Evolutionary conservation across 2,797 vertebrate genomes (phyloP).

Genomic region (Neomorphus geoffroyi): DNA sequence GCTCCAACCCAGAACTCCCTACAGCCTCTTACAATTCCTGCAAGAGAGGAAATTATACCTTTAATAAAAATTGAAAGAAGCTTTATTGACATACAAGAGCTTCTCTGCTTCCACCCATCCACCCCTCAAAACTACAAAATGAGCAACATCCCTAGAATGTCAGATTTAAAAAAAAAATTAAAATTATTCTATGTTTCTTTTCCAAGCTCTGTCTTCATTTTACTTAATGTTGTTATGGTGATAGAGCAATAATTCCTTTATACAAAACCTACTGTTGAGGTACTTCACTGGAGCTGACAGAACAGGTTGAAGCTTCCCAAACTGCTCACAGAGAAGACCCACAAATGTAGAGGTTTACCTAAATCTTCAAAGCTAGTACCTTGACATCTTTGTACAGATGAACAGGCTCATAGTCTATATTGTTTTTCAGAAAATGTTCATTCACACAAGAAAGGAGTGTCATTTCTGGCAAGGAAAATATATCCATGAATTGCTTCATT

Average conservation of each 20-base stretch:
- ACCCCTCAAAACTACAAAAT: not conserved
- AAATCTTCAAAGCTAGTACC: slow-evolving; percentile 71
- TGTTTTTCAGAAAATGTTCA: slow-evolving; percentile 96
- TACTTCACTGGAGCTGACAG: not conserved
- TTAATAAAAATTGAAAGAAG: not conserved
- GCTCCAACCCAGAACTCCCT: not conserved
- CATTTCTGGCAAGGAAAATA: slow-evolving; percentile 98
- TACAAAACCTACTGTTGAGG: not conserved
- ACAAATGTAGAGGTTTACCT: not conserved
- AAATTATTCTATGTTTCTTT: not conserved
- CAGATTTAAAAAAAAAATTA: not conserved
- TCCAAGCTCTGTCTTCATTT: not conserved
- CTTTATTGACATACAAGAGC: not conserved
- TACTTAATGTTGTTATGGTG: not conserved
- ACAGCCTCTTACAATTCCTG: not conserved
- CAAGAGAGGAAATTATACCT: not conserved
- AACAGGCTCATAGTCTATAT: slow-evolving; percentile 97
- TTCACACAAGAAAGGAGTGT: slow-evolving; percentile 95
- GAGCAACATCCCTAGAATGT: not conserved
- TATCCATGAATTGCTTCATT: slow-evolving; percentile 99
- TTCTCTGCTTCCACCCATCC: not conserved
- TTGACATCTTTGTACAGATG: slow-evolving; percentile 99
- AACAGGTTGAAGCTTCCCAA: not conserved
- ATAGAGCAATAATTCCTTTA: not conserved
- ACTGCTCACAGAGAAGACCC: not conserved